Evolutionary conservation across 2,888 invertebrate genomes (phyloP).

Genomic region (Endotricha flammealis): DNA sequence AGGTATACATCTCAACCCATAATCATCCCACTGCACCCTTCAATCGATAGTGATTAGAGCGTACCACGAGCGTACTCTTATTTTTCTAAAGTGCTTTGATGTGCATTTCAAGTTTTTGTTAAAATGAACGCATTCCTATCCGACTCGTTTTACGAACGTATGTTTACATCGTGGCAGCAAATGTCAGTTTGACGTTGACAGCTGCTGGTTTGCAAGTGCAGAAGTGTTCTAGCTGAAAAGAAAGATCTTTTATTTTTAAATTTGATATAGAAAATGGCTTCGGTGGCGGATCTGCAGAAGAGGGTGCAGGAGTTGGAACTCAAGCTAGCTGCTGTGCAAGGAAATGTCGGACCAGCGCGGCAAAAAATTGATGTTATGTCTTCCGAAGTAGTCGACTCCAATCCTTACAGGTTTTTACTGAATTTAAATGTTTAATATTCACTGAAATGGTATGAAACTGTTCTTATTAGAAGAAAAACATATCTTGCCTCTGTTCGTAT

Average conservation of each 20-base stretch:
- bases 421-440: too few species aligned
- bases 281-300: slow-evolving; percentile 78
- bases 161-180: slow-evolving; percentile 34
- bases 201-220: slow-evolving; percentile 12
- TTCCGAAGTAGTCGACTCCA: slow-evolving; percentile 97
- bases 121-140: too few species aligned
- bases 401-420: slow-evolving; percentile 93
- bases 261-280: slow-evolving; percentile 70
- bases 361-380: slow-evolving; percentile 94
- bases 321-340: slow-evolving; percentile 74
- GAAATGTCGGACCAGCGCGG: slow-evolving; percentile 67
- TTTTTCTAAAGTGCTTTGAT: too few species aligned
- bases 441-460: too few species aligned
- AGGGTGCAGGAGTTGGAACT: slow-evolving; percentile 82
- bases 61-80: too few species aligned
- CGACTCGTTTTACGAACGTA: too few species aligned
- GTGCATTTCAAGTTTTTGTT: too few species aligned
- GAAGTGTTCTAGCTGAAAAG: slow-evolving; percentile 8
- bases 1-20: too few species aligned
- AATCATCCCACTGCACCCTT: too few species aligned
- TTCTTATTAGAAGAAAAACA: too few species aligned
- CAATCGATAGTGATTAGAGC: too few species aligned
- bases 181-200: slow-evolving; percentile 33
- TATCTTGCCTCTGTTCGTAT: too few species aligned
- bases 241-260: slow-evolving; percentile 19